These are phyloP conservation scores for Acanthurus tractus DNA, from an alignment of 2,797 vertebrate genomes.

Conservation along the genomic window DNA sequence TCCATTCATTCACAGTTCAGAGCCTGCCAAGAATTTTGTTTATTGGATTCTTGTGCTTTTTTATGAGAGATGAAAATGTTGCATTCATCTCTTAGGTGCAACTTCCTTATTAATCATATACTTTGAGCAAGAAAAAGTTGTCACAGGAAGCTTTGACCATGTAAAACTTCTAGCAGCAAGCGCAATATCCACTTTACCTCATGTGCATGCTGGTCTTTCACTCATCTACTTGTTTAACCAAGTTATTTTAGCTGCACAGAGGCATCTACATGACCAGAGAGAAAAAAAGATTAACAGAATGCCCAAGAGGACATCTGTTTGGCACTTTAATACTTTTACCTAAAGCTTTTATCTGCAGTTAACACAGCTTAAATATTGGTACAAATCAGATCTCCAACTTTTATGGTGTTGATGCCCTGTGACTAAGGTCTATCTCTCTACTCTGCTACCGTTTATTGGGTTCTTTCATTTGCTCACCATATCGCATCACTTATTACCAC, in stretches of 20 bases:
- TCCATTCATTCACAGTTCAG: slow-evolving; percentile 33
- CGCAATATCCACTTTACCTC: not conserved
- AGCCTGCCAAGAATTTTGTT: slow-evolving; percentile 8
- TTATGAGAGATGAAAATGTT: not conserved
- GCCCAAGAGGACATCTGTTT: not conserved
- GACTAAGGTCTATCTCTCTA: not conserved
- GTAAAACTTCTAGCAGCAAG: not conserved
- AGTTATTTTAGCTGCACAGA: slow-evolving; percentile 1
- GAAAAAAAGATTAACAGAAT: not conserved
- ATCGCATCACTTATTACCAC: slow-evolving; percentile 27
- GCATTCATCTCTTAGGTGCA: not conserved
- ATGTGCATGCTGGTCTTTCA: not conserved
- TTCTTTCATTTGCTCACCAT: slow-evolving; percentile 18
- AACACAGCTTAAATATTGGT: not conserved
- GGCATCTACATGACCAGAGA: not conserved
- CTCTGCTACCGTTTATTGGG: slow-evolving; percentile 1
- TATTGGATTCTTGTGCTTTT: not conserved
- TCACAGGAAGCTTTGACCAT: not conserved
- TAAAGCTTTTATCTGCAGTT: not conserved
- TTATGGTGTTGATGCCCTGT: not conserved
- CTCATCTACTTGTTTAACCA: slow-evolving; percentile 5
- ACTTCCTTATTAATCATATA: not conserved
- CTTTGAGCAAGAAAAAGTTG: not conserved
- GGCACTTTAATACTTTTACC: not conserved
- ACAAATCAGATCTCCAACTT: slow-evolving; percentile 6